Conservation (phyloP, 1,140 invertebrate genomes). For the Rhopalosiphum padi region DNA sequence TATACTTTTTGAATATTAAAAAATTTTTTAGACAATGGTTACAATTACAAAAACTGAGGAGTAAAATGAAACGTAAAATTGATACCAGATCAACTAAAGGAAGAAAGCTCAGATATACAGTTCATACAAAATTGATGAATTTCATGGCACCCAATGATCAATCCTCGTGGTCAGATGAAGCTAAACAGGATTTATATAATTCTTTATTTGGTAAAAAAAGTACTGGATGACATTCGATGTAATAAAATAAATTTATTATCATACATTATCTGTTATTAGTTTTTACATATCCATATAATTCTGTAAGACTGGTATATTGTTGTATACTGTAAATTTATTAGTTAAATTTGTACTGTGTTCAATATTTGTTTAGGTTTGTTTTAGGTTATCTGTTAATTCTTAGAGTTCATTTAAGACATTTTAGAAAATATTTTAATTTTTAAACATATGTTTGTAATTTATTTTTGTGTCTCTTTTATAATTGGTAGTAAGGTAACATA, state of each 20-base stretch:
- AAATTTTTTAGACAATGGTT: constrained; percentile 76
- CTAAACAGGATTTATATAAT: constrained; percentile 55
- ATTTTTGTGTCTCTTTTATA: too few species aligned
- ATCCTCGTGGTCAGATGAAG: constrained; percentile 34
- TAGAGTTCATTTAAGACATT: too few species aligned
- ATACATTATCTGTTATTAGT: neutral
- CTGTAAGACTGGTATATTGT: too few species aligned
- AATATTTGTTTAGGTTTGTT: neutral
- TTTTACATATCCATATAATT: neutral
- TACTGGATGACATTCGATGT: neutral
- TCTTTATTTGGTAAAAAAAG: constrained; percentile 57
- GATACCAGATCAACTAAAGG: constrained; percentile 72
- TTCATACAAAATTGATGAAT: constrained; percentile 90
- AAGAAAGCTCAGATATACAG: constrained; percentile 85
- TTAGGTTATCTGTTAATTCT: too few species aligned
- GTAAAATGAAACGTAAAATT: constrained; percentile 62
- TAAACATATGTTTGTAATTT: too few species aligned
- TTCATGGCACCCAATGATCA: constrained; percentile 81
- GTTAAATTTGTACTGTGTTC: neutral
- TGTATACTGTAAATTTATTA: neutral
- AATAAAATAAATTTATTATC: neutral
- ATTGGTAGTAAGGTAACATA: too few species aligned
- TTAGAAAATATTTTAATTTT: too few species aligned
- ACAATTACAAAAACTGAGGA: constrained; percentile 82
- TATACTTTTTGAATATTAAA: neutral